Evolutionary conservation across 2,888 invertebrate genomes (phyloP).

Genomic region (Acrobasis repandana): DNA sequence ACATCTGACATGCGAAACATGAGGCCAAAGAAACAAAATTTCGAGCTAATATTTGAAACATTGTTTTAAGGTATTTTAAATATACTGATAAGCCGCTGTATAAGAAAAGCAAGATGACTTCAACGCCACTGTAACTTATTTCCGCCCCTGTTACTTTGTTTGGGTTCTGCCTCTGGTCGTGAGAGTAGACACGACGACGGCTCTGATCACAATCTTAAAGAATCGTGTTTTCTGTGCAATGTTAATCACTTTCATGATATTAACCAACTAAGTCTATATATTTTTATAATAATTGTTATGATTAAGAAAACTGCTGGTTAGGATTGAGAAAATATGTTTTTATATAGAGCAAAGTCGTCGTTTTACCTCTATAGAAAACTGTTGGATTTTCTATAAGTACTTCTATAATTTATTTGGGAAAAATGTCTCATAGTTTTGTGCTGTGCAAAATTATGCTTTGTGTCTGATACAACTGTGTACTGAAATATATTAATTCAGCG

Average conservation of each 20-base stretch:
- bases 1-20: too few species aligned
- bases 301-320: too few species aligned
- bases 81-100: background rate
- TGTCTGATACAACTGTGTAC: background rate
- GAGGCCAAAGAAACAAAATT: too few species aligned
- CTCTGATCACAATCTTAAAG: too few species aligned
- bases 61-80: background rate
- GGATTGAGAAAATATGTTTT: too few species aligned
- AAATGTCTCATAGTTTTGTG: background rate
- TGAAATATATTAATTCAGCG: too few species aligned
- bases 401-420: background rate
- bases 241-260: too few species aligned
- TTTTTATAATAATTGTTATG: too few species aligned
- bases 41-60: too few species aligned
- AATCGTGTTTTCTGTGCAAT: too few species aligned
- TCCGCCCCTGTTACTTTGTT: background rate
- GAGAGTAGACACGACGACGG: background rate
- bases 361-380: background rate
- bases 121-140: background rate
- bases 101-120: background rate
- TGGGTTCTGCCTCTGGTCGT: background rate
- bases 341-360: background rate
- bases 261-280: too few species aligned
- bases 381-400: background rate
- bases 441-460: background rate